Conservation (phyloP, 1,140 invertebrate genomes). For the Philotrypesis tridentata region DNA sequence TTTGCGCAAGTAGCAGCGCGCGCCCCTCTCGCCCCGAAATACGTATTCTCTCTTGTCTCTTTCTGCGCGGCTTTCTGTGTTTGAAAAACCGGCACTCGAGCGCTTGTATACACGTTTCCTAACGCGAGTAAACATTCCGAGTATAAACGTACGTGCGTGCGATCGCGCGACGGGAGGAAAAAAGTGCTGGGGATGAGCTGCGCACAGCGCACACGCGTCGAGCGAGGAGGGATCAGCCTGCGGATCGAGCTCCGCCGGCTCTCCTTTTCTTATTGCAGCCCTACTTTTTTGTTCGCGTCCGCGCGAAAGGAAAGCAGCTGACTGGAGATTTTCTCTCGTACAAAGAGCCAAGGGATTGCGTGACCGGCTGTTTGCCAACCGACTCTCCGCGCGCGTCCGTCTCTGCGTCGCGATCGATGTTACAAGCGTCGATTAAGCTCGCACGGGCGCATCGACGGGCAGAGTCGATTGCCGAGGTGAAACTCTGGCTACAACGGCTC, state of each 20-base stretch:
- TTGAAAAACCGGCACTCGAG: slow-evolving; percentile 29
- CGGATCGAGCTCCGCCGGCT: too few species aligned
- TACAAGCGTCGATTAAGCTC: too few species aligned
- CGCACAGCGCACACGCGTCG: too few species aligned
- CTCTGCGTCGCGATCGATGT: too few species aligned
- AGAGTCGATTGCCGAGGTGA: too few species aligned
- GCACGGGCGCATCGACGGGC: too few species aligned
- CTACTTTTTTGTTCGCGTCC: slow-evolving; percentile 45
- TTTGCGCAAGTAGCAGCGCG: slow-evolving; percentile 32
- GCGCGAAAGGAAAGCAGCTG: slow-evolving; percentile 66
- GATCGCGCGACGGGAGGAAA: slow-evolving; percentile 10
- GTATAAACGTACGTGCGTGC: background rate
- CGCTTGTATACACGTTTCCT: background rate
- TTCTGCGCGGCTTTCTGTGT: slow-evolving; percentile 2
- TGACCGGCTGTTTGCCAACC: slow-evolving; percentile 34
- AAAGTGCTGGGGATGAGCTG: slow-evolving; percentile 13
- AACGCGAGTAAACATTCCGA: slow-evolving; percentile 16
- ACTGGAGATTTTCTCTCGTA: slow-evolving; percentile 62
- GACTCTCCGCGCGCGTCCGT: too few species aligned
- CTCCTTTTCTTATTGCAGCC: background rate
- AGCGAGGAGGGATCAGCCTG: too few species aligned
- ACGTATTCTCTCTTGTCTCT: slow-evolving; percentile 5
- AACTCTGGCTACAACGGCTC: too few species aligned
- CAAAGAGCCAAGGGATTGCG: slow-evolving; percentile 23
- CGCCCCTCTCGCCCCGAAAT: slow-evolving; percentile 22